Conservation (phyloP, 2,888 invertebrate species). For the Agrochola lota region DNA sequence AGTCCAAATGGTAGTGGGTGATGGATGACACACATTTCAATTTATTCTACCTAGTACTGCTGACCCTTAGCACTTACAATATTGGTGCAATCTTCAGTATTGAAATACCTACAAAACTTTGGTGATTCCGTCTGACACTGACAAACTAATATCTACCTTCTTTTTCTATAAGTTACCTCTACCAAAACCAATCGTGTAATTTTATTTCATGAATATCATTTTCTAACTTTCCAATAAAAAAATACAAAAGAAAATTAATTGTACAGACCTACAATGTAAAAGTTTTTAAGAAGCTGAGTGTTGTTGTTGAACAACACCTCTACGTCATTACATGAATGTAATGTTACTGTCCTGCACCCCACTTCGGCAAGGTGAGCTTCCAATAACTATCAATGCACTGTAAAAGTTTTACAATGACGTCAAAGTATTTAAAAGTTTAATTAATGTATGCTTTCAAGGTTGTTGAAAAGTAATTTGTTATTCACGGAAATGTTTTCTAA, state of each 20-base stretch:
- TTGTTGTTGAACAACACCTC: too few relatives aligned
- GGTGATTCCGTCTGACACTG: neutral
- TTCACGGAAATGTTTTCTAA: neutral
- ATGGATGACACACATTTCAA: neutral
- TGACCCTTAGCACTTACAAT: neutral
- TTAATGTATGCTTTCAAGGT: neutral
- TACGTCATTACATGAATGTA: neutral
- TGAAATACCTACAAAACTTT: neutral
- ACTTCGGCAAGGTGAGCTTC: neutral
- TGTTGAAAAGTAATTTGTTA: neutral
- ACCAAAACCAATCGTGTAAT: neutral
- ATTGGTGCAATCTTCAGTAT: neutral
- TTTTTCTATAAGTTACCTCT: neutral
- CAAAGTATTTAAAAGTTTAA: neutral
- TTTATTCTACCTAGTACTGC: neutral
- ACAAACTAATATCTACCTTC: neutral
- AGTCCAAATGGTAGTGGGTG: conserved; percentile 21
- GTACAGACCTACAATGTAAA: neutral
- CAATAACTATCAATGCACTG: neutral
- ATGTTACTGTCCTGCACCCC: neutral
- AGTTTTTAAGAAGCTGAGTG: neutral
- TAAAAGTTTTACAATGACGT: neutral
- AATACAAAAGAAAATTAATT: neutral
- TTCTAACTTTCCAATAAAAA: neutral
- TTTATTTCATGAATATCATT: neutral